A percentile compares a stretch with the other conserved stretches of the same genome.
Conservation (phyloP, 2,888 invertebrate species). For the Mallateleia sp. region DNA sequence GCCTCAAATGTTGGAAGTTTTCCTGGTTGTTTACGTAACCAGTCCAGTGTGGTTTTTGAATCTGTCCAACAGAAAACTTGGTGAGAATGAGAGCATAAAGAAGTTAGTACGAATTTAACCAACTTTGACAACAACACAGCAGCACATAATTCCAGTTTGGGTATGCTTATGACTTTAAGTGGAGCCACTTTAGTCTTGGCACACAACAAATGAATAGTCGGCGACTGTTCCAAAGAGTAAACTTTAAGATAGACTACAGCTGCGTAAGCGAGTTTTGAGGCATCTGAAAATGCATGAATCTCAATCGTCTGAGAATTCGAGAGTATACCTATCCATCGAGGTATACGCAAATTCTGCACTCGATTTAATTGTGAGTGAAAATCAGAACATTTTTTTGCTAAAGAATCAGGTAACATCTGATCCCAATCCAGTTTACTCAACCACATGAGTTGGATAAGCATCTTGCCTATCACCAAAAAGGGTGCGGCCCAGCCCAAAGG, state of each 20-base stretch:
- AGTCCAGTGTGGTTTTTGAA: too few relatives aligned
- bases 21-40: background rate
- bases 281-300: background rate
- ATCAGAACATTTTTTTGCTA: background rate
- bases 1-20: too few relatives aligned
- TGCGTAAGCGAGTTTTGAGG: background rate
- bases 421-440: background rate
- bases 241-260: background rate
- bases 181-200: too few relatives aligned
- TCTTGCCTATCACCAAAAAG: background rate
- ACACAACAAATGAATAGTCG: background rate
- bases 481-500: background rate
- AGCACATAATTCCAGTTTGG: conserved; percentile 1
- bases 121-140: conserved; percentile 5
- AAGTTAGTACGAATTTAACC: background rate
- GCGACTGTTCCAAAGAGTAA: background rate
- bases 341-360: background rate
- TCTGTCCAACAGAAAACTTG: background rate
- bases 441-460: too few relatives aligned
- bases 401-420: too few relatives aligned
- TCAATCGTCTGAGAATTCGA: background rate
- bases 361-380: background rate
- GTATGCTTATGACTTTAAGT: conserved; percentile 1
- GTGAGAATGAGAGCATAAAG: background rate
- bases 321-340: background rate